phyloP scores from a whole-genome alignment of 2,797 vertebrate species.

The Gymnothorax javanicus region DNA sequence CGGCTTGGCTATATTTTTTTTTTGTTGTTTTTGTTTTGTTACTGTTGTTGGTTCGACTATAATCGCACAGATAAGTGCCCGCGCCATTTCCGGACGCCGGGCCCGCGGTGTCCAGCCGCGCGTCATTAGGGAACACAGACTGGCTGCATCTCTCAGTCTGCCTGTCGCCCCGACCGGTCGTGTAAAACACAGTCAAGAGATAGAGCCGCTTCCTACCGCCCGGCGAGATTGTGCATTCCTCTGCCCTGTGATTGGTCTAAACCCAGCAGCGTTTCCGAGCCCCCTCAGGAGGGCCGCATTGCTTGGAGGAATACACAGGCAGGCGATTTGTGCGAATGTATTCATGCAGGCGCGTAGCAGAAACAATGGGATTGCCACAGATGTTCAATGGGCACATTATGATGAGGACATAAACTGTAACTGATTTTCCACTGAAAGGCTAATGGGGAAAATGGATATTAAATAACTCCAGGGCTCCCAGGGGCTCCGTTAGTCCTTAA shows the following conservation, averaged over 20 bases:
- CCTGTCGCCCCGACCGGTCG: not conserved
- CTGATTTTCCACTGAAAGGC: not conserved
- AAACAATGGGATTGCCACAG: conserved; percentile 19
- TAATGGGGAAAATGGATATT: conserved; percentile 2
- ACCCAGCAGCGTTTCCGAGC: not conserved
- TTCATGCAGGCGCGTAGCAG: not conserved
- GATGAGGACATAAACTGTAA: conserved; percentile 11
- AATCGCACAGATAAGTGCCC: conserved; percentile 48
- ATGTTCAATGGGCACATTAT: conserved; percentile 3
- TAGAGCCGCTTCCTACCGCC: conserved; percentile 5
- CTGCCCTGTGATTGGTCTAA: not conserved
- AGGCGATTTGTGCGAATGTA: conserved; percentile 3
- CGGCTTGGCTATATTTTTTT: conserved; percentile 44
- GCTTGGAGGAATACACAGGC: not conserved
- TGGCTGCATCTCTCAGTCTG: conserved; percentile 14
- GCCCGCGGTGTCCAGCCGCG: conserved; percentile 48
- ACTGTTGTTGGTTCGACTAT: conserved; percentile 50
- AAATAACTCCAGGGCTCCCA: not conserved
- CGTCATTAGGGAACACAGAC: conserved; percentile 51
- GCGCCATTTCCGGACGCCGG: conserved; percentile 33
- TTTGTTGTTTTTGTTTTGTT: conserved; percentile 38
- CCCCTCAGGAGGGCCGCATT: not conserved
- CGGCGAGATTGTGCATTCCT: not conserved
- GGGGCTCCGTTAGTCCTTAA: not conserved
- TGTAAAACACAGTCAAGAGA: not conserved